Evolutionary conservation across 1,140 invertebrate species (phyloP).

Genomic region (Bombus sylvicola): DNA sequence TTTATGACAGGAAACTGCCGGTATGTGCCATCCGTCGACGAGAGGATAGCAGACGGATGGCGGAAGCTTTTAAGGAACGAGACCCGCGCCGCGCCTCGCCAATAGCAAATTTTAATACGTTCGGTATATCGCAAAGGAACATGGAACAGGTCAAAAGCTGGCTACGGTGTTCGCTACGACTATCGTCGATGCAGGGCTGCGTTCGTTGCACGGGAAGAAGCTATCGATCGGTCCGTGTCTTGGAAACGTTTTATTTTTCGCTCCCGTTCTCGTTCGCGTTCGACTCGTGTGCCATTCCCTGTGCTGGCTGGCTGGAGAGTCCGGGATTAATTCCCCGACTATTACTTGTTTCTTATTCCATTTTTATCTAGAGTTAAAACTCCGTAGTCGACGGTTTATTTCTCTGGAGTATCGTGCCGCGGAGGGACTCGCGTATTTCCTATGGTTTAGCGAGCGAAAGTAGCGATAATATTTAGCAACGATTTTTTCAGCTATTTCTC

Average conservation of each 20-base stretch:
- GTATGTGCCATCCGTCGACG: not conserved
- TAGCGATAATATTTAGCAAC: not conserved
- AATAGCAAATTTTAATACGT: slow-evolving; percentile 51
- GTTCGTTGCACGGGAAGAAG: slow-evolving; percentile 63
- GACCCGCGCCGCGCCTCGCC: not conserved
- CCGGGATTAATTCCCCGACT: slow-evolving; percentile 3
- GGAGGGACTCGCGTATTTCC: no score
- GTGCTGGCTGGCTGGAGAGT: no score
- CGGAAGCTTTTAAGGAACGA: slow-evolving; percentile 33
- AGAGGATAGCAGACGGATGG: not conserved
- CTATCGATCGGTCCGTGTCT: slow-evolving; percentile 63
- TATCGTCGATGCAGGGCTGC: slow-evolving; percentile 35
- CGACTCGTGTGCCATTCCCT: slow-evolving; percentile 12
- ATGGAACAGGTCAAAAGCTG: slow-evolving; percentile 26
- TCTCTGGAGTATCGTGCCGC: no score
- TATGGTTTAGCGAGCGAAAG: not conserved
- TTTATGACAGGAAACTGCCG: slow-evolving; percentile 1
- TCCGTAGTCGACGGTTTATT: no score
- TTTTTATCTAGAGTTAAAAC: not conserved
- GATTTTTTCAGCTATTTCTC: not conserved
- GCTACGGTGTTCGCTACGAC: slow-evolving; percentile 1
- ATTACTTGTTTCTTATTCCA: not conserved
- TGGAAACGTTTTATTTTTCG: slow-evolving; percentile 54
- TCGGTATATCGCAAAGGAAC: not conserved
- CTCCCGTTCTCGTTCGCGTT: not conserved